phyloP scores from a whole-genome alignment of 2,113 vertebrate genomes.

The Melospiza melodia region DNA sequence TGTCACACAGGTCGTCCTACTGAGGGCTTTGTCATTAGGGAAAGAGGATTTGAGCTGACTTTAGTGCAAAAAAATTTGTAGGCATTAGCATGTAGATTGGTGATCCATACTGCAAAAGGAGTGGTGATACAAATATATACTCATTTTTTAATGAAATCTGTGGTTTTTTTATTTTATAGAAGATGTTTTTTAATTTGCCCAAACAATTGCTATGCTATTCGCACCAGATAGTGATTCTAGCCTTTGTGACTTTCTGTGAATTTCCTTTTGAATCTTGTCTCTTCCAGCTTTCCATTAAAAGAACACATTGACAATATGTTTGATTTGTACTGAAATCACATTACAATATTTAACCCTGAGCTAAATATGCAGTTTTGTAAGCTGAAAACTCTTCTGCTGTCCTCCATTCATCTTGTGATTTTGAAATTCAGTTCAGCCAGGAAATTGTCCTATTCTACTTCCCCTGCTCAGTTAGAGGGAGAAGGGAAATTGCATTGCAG shows the following conservation, averaged over 20 bases:
- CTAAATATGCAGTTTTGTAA: neutral
- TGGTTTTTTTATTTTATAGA: rapidly evolving
- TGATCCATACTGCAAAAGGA: neutral
- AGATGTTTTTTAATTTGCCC: neutral
- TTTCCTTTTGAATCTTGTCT: neutral
- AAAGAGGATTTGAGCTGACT: neutral
- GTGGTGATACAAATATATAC: neutral
- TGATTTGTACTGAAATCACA: neutral
- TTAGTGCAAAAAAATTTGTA: neutral
- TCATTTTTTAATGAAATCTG: neutral
- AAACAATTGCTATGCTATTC: neutral
- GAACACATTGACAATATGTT: neutral
- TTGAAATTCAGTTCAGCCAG: constrained; percentile 11
- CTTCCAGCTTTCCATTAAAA: neutral
- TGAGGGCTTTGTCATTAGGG: neutral
- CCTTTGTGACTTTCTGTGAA: neutral
- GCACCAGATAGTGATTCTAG: neutral
- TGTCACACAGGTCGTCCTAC: neutral
- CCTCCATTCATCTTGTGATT: neutral
- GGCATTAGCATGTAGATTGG: neutral
- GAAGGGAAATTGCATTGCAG: constrained; percentile 4
- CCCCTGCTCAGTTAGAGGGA: neutral
- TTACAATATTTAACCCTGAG: neutral
- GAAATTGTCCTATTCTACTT: neutral
- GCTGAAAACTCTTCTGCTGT: neutral